phyloP scores from a whole-genome alignment of 2,797 vertebrate genomes.

The Galaxias olidus region DNA sequence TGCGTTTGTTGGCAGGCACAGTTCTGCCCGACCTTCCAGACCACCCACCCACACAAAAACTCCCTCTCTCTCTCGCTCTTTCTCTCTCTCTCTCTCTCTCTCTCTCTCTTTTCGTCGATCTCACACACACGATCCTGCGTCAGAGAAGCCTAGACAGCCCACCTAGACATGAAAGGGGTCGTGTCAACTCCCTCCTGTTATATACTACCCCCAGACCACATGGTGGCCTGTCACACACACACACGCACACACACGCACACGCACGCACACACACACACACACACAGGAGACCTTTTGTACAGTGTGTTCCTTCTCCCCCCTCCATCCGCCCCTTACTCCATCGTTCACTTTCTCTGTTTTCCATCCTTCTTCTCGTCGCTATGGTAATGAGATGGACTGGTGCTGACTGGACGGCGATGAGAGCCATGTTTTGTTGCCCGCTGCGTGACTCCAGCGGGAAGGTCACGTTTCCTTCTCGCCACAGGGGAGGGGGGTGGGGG shows the following conservation, averaged over 20 bases:
- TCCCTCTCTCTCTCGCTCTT: background rate
- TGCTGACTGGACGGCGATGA: constrained; percentile 59
- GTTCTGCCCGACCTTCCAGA: constrained; percentile 15
- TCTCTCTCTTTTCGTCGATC: background rate
- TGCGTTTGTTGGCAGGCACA: constrained; percentile 11
- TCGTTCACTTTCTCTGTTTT: background rate
- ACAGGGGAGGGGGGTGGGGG: too few species aligned
- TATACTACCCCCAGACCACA: constrained; percentile 66
- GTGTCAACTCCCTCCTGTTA: constrained; percentile 42
- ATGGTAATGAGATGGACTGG: constrained; percentile 55
- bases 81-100: background rate
- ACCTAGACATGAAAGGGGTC: constrained; percentile 32
- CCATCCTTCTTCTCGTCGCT: constrained; percentile 19
- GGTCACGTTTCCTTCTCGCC: constrained; percentile 27
- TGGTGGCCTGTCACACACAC: constrained; percentile 43
- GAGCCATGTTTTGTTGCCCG: constrained; percentile 43
- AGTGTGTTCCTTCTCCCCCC: too few species aligned
- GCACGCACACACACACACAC: background rate
- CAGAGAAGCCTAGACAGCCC: constrained; percentile 17
- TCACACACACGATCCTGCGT: constrained; percentile 22
- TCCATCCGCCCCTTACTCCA: background rate
- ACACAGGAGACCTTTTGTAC: background rate
- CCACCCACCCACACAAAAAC: constrained; percentile 18
- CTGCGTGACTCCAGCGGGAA: constrained; percentile 30
- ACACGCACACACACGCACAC: constrained; percentile 5